phyloP scores from a whole-genome alignment of 2,888 invertebrate genomes.

The Leistus spinibarbis region DNA sequence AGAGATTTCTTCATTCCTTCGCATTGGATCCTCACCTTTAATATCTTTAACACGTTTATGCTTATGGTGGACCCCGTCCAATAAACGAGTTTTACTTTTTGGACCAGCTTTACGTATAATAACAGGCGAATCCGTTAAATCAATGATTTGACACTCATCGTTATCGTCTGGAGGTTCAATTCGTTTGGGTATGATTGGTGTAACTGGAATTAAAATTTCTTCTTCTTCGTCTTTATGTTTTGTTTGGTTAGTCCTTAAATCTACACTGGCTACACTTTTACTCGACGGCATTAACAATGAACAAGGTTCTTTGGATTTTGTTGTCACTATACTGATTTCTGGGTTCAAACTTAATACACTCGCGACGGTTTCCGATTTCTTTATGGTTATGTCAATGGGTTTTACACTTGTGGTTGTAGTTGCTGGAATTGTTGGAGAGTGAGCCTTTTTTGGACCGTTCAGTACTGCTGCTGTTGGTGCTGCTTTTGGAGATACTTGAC shows the following conservation, averaged over 20 bases:
- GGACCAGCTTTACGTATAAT: slow-evolving; percentile 43
- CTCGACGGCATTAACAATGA: slow-evolving; percentile 31
- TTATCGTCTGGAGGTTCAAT: slow-evolving; percentile 35
- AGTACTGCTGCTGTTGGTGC: background rate
- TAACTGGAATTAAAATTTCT: slow-evolving; percentile 8
- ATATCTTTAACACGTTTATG: slow-evolving; percentile 32
- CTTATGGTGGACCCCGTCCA: slow-evolving; percentile 39
- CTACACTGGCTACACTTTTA: slow-evolving; percentile 39
- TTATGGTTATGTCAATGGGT: slow-evolving; percentile 21
- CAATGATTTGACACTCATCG: slow-evolving; percentile 52
- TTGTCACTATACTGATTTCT: slow-evolving; percentile 25
- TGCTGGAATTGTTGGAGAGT: background rate
- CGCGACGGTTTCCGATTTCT: background rate
- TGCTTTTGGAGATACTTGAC: slow-evolving; percentile 13
- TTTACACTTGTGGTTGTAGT: background rate
- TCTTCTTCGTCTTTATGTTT: background rate
- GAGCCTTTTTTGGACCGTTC: slow-evolving; percentile 25
- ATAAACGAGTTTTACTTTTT: slow-evolving; percentile 46
- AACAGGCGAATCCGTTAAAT: slow-evolving; percentile 48
- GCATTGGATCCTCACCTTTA: background rate
- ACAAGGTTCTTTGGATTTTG: slow-evolving; percentile 28
- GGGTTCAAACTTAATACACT: slow-evolving; percentile 22
- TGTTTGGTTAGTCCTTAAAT: slow-evolving; percentile 31
- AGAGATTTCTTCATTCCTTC: slow-evolving; percentile 40
- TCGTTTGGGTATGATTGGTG: slow-evolving; percentile 2